phyloP scores from a whole-genome alignment of 2,797 vertebrate genomes.

The Sebastes iracundus region DNA sequence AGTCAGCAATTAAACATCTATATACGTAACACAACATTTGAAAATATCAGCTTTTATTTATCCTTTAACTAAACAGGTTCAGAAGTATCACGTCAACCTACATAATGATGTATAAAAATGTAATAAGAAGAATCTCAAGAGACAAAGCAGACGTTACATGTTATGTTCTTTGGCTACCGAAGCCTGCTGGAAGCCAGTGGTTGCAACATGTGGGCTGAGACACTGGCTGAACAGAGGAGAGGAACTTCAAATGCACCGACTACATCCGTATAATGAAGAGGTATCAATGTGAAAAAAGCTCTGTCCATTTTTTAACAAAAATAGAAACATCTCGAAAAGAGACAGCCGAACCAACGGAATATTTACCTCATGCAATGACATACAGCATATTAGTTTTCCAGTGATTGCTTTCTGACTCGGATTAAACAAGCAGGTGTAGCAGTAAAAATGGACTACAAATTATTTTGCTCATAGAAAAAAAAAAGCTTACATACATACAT shows the following conservation, averaged over 20 bases:
- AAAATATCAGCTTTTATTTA: slow-evolving; percentile 72
- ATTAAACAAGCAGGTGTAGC: slow-evolving; percentile 42
- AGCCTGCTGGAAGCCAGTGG: slow-evolving; percentile 81
- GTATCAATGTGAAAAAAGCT: slow-evolving; percentile 85
- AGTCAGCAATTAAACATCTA: background rate
- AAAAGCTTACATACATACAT: slow-evolving; percentile 49
- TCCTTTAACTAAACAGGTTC: slow-evolving; percentile 67
- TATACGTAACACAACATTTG: background rate
- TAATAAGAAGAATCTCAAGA: slow-evolving; percentile 54
- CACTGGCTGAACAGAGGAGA: slow-evolving; percentile 70
- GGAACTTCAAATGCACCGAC: slow-evolving; percentile 71
- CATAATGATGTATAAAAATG: slow-evolving; percentile 70
- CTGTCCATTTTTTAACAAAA: slow-evolving; percentile 34
- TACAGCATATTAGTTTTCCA: slow-evolving; percentile 68
- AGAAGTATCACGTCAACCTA: slow-evolving; percentile 59
- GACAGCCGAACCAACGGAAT: slow-evolving; percentile 28
- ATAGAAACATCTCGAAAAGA: slow-evolving; percentile 61
- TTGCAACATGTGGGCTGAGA: slow-evolving; percentile 55
- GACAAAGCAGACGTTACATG: slow-evolving; percentile 56
- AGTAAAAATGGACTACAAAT: slow-evolving; percentile 37
- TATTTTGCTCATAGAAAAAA: slow-evolving; percentile 21
- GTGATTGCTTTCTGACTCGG: slow-evolving; percentile 59
- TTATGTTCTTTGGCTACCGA: slow-evolving; percentile 93
- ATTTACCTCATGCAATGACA: slow-evolving; percentile 47
- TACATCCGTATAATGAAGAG: slow-evolving; percentile 83